Evolutionary conservation across 2,113 vertebrate species (phyloP).

Genomic region (Malurus alboscapulatus): DNA sequence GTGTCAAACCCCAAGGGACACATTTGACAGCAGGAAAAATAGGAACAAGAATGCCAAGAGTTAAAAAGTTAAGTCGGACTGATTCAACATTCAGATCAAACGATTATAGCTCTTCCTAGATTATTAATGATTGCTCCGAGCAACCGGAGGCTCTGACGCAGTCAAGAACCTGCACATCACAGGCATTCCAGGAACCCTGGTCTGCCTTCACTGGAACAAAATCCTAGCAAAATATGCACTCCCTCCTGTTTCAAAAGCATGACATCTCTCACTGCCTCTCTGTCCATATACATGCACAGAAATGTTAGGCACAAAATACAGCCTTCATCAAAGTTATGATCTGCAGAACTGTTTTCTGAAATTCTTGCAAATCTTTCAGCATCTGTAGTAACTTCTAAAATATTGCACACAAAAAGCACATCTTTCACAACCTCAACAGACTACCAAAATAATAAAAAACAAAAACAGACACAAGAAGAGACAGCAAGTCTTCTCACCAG

Average conservation of each 20-base stretch:
- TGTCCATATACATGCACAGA: background rate
- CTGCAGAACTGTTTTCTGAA: background rate
- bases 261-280: background rate
- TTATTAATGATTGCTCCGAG: constrained; percentile 33
- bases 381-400: background rate
- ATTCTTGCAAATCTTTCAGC: background rate
- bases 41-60: background rate
- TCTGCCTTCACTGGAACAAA: background rate
- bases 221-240: background rate
- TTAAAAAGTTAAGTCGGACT: background rate
- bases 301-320: background rate
- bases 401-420: background rate
- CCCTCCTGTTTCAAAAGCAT: background rate
- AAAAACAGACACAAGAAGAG: background rate
- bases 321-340: background rate
- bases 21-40: background rate
- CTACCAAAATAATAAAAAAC: background rate
- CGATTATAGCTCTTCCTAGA: background rate
- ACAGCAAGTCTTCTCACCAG: background rate
- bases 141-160: background rate
- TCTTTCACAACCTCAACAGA: background rate
- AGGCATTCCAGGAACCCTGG: constrained; percentile 28
- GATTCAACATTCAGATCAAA: constrained; percentile 50
- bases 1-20: background rate
- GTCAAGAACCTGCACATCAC: constrained; percentile 52